Percentiles rank a stretch among this genome's conserved stretches.
Conservation (phyloP, 2,113 vertebrate genomes). For the Alethe diademata region DNA sequence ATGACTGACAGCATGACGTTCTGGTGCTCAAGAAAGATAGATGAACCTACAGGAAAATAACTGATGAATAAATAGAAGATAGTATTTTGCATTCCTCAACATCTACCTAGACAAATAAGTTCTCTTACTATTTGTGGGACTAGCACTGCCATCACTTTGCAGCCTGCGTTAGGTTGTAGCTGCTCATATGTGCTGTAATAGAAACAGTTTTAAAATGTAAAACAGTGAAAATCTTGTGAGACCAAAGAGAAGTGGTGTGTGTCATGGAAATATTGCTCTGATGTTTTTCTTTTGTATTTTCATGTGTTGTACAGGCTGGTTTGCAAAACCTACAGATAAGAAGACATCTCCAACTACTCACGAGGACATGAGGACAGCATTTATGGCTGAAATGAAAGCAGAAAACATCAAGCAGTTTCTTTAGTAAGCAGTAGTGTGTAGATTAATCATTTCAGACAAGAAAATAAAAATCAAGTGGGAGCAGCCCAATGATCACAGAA, state of each 20-base stretch:
- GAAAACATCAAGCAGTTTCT: constrained; percentile 87
- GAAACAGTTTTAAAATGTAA: not conserved
- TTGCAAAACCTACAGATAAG: constrained; percentile 73
- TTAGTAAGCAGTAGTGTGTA: constrained; percentile 74
- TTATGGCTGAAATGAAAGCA: constrained; percentile 87
- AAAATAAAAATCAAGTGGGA: not conserved
- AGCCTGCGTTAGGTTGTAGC: not conserved
- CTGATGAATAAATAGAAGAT: not conserved
- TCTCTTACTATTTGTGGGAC: not conserved
- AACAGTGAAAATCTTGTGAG: not conserved
- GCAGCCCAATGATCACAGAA: not conserved
- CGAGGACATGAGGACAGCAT: constrained; percentile 68
- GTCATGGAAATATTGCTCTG: not conserved
- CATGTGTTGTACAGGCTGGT: constrained; percentile 81
- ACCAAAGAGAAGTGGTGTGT: not conserved
- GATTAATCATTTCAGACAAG: not conserved
- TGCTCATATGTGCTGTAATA: not conserved
- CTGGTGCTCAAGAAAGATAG: not conserved
- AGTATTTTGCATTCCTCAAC: not conserved
- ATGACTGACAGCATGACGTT: not conserved
- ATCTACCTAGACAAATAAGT: not conserved
- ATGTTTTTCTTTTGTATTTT: not conserved
- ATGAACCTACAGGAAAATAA: not conserved
- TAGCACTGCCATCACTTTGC: not conserved
- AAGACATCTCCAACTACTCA: not conserved